Evolutionary conservation across 1,140 invertebrate species (phyloP), one percentile per base, ranked within the genome.

Genomic region (Macrocentrus cingulum): DNA sequence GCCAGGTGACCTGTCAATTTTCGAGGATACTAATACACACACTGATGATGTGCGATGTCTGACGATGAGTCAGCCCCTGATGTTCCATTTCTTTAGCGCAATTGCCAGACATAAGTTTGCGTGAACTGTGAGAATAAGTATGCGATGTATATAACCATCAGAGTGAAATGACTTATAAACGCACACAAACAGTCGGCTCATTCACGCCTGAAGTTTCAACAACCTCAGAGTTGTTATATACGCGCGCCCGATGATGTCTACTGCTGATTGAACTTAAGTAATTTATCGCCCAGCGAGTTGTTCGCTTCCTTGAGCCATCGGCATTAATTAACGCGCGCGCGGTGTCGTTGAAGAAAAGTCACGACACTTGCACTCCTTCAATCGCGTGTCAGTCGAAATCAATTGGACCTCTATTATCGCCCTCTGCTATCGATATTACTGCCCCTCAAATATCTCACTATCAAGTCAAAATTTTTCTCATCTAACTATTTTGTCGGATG

Each of bases 251-350:
- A 50, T 51, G 52, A 41, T 57, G 13, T 49, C 11, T n/a, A n/a
- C n/a, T 19, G 32, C 46, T 62, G 61, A 62, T 62, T 62, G 56
- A 59, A 59, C 56, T 62, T 62, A 62, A 62, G 56, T 62, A 62
- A 62, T 62, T 62, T 62, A 62, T 62, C 56, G 56, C 61, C 45
- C 20, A 49, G 16, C 29, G 36, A 52, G 9, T 46, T 54, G 46
- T 62, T 59, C 18, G 51, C 42, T 45, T 52, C 25, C 39, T 51
- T 58, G n/a, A 52, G 50, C 13, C 36, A 60, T 55, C 59, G 56
- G 52, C 56, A 56, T 56, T 59, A 59, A 62, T 62, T 48, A 62
- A 62, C 36, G 41, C 32, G 20, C n/a, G 34, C 22, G 48, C 45
- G 8, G 29, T 44, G 19, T 51, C 25, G 6, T 16, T 16, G 15